phyloP scores from a whole-genome alignment of 2,113 vertebrate species.

The Hydrochoerus hydrochaeris region DNA sequence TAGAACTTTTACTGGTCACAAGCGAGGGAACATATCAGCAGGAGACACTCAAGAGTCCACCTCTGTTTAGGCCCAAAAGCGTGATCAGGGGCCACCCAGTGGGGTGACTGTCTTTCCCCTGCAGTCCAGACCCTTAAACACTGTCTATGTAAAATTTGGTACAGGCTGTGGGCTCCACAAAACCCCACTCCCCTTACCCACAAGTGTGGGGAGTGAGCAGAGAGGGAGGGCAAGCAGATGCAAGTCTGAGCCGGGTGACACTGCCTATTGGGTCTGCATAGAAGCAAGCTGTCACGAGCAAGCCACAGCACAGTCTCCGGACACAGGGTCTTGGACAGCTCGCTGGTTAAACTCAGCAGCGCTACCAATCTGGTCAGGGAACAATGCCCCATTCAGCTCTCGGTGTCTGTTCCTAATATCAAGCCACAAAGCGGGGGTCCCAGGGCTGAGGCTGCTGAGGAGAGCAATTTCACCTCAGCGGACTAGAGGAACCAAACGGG shows the following conservation, averaged over 20 bases:
- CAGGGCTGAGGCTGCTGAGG: constrained; percentile 56
- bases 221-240: not conserved
- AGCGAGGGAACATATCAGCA: not conserved
- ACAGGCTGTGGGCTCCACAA: constrained; percentile 61
- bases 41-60: not conserved
- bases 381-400: constrained; percentile 85
- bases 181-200: constrained; percentile 36
- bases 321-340: constrained; percentile 43
- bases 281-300: constrained; percentile 65
- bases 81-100: not conserved
- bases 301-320: constrained; percentile 40
- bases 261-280: constrained; percentile 65
- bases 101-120: not conserved
- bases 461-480: constrained; percentile 78
- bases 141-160: not conserved
- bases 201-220: not conserved
- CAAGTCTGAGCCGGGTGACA: constrained; percentile 11
- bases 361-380: constrained; percentile 85
- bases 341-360: constrained; percentile 17
- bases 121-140: not conserved
- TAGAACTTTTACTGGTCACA: not conserved
- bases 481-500: constrained; percentile 74
- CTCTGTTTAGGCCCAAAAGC: not conserved
- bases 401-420: constrained; percentile 86
- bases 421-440: constrained; percentile 74